phyloP scores from a whole-genome alignment of 2,797 vertebrate genomes.

The Hydrocynus forskahlii region DNA sequence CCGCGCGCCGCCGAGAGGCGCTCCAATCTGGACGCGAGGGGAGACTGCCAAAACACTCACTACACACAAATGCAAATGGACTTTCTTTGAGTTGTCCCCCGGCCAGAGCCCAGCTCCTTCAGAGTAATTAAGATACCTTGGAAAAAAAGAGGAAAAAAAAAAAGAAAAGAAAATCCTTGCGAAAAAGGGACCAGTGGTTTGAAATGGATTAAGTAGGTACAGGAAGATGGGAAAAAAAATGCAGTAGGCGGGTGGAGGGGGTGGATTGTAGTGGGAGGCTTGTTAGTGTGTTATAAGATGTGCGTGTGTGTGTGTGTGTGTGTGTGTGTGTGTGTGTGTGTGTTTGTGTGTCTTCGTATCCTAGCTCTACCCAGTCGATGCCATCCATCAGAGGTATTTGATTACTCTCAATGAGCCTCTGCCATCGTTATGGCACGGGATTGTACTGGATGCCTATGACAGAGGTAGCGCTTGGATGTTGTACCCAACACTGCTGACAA shows the following conservation, averaged over 20 bases:
- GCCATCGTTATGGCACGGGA: slow-evolving; percentile 37
- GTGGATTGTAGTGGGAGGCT: not conserved
- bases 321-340: slow-evolving; percentile 22
- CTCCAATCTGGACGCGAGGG: slow-evolving; percentile 98
- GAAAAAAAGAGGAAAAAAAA: slow-evolving; percentile 72
- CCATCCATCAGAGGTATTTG: slow-evolving; percentile 55
- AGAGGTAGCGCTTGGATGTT: slow-evolving; percentile 52
- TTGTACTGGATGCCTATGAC: slow-evolving; percentile 36
- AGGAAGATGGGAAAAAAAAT: not conserved
- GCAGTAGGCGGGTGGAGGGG: not conserved
- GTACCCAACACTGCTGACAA: slow-evolving; percentile 46
- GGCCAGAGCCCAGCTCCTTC: slow-evolving; percentile 92
- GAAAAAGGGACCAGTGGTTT: slow-evolving; percentile 72
- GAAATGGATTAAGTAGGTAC: slow-evolving; percentile 65
- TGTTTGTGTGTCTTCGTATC: slow-evolving; percentile 26
- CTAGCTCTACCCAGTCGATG: slow-evolving; percentile 12
- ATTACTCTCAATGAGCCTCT: slow-evolving; percentile 55
- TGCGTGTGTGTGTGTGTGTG: slow-evolving; percentile 33
- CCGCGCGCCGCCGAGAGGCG: slow-evolving; percentile 99
- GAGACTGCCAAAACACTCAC: slow-evolving; percentile 97
- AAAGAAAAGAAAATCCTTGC: not conserved
- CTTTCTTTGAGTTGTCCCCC: slow-evolving; percentile 97
- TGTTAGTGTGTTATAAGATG: slow-evolving; percentile 21
- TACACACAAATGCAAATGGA: slow-evolving; percentile 91
- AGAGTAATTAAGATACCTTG: slow-evolving; percentile 99